Evolutionary conservation across 2,113 vertebrate genomes (phyloP).

Genomic region (Halcyon senegalensis): DNA sequence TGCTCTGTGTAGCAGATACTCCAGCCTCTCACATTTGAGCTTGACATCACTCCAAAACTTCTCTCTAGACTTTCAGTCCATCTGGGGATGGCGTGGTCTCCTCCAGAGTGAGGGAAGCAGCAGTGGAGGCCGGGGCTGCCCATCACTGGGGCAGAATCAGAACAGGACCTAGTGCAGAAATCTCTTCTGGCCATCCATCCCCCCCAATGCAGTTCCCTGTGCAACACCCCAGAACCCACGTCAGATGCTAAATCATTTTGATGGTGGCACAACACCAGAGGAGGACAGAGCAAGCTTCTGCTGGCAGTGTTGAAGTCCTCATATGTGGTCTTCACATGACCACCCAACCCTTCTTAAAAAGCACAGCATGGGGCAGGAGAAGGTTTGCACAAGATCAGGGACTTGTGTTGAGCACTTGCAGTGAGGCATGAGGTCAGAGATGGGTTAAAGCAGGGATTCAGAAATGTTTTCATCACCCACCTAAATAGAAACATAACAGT

Average conservation of each 20-base stretch:
- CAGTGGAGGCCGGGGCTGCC: background rate
- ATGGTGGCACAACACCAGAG: background rate
- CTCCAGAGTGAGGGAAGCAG: background rate
- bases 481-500: slow-evolving; percentile 47
- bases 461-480: slow-evolving; percentile 1
- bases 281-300: background rate
- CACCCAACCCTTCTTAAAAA: background rate
- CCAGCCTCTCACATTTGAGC: background rate
- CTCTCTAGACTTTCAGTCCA: background rate
- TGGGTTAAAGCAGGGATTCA: slow-evolving; percentile 21
- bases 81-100: background rate
- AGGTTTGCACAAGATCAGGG: background rate
- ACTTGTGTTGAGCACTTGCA: accelerated
- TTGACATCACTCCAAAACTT: background rate
- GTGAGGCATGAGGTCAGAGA: background rate
- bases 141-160: background rate
- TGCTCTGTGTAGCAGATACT: background rate
- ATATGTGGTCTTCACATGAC: background rate
- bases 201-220: background rate
- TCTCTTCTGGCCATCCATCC: background rate
- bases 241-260: background rate
- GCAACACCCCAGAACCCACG: background rate
- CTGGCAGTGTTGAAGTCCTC: background rate
- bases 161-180: background rate
- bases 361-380: background rate